Percentiles rank a stretch among this genome's conserved stretches.
Conservation (phyloP, 2,888 invertebrate species). For the Zelleria hepariella region DNA sequence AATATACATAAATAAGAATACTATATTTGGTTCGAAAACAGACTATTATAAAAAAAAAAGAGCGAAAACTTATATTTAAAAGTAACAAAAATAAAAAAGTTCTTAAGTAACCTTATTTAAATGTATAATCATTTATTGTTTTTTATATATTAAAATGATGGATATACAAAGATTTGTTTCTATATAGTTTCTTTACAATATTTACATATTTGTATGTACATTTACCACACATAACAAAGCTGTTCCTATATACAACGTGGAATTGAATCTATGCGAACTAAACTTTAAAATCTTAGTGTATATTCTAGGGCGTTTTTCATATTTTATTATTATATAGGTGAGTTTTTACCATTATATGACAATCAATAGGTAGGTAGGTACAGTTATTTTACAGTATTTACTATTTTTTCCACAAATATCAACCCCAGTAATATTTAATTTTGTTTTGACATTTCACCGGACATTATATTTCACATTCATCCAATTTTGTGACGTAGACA, state of each 20-base stretch:
- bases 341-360: background rate
- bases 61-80: conserved; percentile 24
- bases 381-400: background rate
- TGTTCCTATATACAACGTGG: conserved; percentile 3
- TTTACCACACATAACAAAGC: conserved; percentile 10
- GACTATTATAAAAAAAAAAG: conserved; percentile 25
- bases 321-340: background rate
- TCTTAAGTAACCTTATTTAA: conserved; percentile 26
- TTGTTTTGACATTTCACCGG: background rate
- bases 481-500: background rate
- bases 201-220: conserved; percentile 46
- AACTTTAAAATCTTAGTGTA: background rate
- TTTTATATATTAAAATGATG: conserved; percentile 32
- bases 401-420: background rate
- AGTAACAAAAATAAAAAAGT: conserved; percentile 36
- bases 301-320: background rate
- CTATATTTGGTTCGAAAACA: conserved; percentile 18
- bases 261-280: conserved; percentile 1
- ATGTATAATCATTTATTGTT: conserved; percentile 22
- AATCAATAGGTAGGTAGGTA: background rate
- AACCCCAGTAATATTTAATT: too few relatives aligned
- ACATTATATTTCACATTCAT: background rate
- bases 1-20: conserved; percentile 5
- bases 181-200: conserved; percentile 33
- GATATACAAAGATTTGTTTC: conserved; percentile 39